Evolutionary conservation across 2,113 vertebrate species (phyloP), one percentile per base, ranked within the genome.

Genomic region (Pandion haliaetus): DNA sequence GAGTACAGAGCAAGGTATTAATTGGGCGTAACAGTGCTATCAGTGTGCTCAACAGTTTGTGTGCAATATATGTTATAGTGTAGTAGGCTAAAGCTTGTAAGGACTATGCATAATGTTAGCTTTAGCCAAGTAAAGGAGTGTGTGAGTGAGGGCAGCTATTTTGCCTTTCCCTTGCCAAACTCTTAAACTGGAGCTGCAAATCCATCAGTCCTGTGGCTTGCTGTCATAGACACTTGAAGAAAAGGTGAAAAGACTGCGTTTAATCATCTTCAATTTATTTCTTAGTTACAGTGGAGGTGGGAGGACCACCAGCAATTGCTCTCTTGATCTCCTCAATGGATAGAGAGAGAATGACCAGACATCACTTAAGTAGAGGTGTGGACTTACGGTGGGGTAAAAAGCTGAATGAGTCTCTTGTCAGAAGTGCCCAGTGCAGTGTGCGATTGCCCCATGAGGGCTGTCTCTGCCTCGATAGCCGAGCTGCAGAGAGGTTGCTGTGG

Each of bases 31-130:
- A 65, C 7, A 12, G 50, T 6, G 58, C 24, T 59, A 10, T 29
- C 2, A 4, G 9, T 0, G 23, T 21, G 38, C 65, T 25, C 29
- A 52, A 71, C 17, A 7, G 31, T 28, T 79, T 2, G 0, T 2
- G 57, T 8, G 55, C 38, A 32, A 13, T 25, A 5, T 7, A 42
- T 6, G 45, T 8, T 55, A 9, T 19, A 21, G 16, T 13, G 12
- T 10, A 26, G 29, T 11, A 80, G 58, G 16, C 16, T 36, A 24
- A 54, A 54, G 25, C 15, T 45, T 47, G 5, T 10, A 12, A 40
- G 45, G 21, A 11, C 32, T 15, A 5, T 16, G 47, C 4, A 14
- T 32, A 17, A 3, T 8, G 17, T 40, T 44, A 72, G 19, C 10
- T 57, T 49, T 24, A 47, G 66, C 36, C 45, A 52, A 36, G 65